Evolutionary conservation across 1,140 invertebrate genomes (phyloP).

Genomic region (Ganaspis sp.): DNA sequence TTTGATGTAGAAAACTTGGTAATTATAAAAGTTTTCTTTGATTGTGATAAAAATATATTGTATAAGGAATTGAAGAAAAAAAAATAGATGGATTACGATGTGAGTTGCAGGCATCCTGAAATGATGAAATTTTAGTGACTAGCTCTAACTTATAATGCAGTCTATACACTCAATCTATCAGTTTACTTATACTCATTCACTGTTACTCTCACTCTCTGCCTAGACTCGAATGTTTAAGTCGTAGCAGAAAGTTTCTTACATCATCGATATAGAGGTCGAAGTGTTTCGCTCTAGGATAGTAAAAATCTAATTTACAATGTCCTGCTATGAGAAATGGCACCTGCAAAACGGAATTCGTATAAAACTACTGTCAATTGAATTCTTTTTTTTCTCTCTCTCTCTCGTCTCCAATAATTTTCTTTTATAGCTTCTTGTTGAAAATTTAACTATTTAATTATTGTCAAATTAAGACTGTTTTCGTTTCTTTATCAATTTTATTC

Average conservation of each 20-base stretch:
- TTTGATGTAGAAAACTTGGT: too few species aligned
- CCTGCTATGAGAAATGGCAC: slow-evolving; percentile 11
- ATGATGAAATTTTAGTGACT: slow-evolving; percentile 47
- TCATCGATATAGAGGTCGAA: slow-evolving; percentile 55
- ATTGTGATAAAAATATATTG: background rate
- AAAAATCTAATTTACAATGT: slow-evolving; percentile 28
- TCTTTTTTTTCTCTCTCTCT: background rate
- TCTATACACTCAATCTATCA: background rate
- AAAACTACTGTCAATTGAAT: background rate
- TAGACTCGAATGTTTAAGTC: slow-evolving; percentile 29
- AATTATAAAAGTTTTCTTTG: too few species aligned
- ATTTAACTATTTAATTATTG: too few species aligned
- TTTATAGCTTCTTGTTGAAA: too few species aligned
- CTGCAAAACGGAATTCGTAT: slow-evolving; percentile 6
- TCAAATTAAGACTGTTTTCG: too few species aligned
- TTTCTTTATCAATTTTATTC: too few species aligned
- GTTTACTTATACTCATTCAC: slow-evolving; percentile 5
- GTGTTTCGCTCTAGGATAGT: slow-evolving; percentile 36
- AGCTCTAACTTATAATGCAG: background rate
- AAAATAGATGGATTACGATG: background rate
- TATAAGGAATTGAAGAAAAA: background rate
- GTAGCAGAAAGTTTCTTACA: slow-evolving; percentile 55
- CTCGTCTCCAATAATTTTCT: too few species aligned
- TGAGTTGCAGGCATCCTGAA: slow-evolving; percentile 45
- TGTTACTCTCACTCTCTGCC: slow-evolving; percentile 42